These are phyloP conservation scores for Raja brachyura DNA, from an alignment of 2,113 vertebrate genomes.

Conservation along the genomic window DNA sequence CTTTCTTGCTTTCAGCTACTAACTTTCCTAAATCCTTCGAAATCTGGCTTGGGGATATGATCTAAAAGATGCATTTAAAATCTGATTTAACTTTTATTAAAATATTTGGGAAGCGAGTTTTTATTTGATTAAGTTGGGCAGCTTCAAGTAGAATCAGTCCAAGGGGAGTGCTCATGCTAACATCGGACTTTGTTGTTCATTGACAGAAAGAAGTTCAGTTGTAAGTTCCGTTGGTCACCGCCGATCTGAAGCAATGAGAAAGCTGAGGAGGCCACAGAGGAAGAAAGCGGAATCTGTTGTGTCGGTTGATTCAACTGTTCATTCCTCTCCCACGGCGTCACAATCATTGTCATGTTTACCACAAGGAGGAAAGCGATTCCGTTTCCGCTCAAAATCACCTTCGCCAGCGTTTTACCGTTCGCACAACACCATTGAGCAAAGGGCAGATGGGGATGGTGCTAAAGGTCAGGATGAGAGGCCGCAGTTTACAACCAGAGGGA, in stretches of 20 bases:
- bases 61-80: no score
- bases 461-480: conserved; percentile 64
- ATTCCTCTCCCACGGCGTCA: conserved; percentile 59
- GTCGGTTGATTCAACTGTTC: conserved; percentile 54
- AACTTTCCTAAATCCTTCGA: no score
- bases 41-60: no score
- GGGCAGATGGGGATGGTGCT: conserved; percentile 49
- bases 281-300: conserved; percentile 68
- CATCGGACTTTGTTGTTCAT: conserved; percentile 8
- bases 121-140: background rate
- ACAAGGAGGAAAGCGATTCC: conserved; percentile 69
- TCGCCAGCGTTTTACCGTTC: conserved; percentile 52
- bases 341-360: conserved; percentile 59
- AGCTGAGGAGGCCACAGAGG: conserved; percentile 56
- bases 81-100: no score
- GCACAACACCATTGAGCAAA: conserved; percentile 47
- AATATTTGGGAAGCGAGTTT: no score
- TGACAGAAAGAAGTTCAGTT: conserved; percentile 65
- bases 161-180: conserved; percentile 12
- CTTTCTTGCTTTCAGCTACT: no score
- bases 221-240: conserved; percentile 56
- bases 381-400: conserved; percentile 79
- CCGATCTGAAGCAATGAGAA: conserved; percentile 59
- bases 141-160: background rate
- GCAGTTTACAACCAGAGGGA: conserved; percentile 82